Base-by-base conservation (phyloP, 2,888 invertebrate species). In the Agrochola lychnidis region DNA sequence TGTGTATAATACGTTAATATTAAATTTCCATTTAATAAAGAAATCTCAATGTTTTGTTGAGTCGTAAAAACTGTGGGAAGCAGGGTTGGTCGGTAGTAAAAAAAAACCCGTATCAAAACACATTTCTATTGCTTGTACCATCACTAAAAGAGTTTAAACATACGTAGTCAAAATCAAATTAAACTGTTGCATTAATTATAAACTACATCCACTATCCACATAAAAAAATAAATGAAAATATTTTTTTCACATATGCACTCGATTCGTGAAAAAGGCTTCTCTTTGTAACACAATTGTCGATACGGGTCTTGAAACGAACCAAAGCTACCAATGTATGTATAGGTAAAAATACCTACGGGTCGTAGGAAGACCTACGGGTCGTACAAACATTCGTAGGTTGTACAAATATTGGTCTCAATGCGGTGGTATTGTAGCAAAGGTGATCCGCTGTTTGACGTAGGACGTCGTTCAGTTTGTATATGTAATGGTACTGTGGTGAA, bases 361-460 rank as follows among this genome's bases (percentile, higher is more conserved):
- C 16, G 59, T 30, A n/a, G 22, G 10, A 81, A 53, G 40, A 70
- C 19, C 22, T 22, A 16, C 75, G 42, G 57, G 9, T 42, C 19
- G 6, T 45, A 64, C 59, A 78, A 56, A 79, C 82, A 82, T 25
- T n/a, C 42, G 57, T 59, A 14, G 25, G 22, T 73, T 56, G 66
- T 25, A 77, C 67, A 83, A 78, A 83, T 67, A 83, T 79, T 67
- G 25, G 30, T 10, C 22, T 19, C 30, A 66, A 36, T 57, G 61
- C 78, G 78, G 56, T 10, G 22, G 22, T 67, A 78, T 67, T 83
- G 78, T 67, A 48, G 40, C 56, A 22, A 56, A 40, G 48, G 45
- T 56, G 30, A 67, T 57, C 48, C 51, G 19, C 30, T 56, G 51
- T 61, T 48, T 16, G 66, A 9, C 7, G 5, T 19, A 6, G n/a